phyloP scores from a whole-genome alignment of 1,140 invertebrate species.

The Uloborus diversus region DNA sequence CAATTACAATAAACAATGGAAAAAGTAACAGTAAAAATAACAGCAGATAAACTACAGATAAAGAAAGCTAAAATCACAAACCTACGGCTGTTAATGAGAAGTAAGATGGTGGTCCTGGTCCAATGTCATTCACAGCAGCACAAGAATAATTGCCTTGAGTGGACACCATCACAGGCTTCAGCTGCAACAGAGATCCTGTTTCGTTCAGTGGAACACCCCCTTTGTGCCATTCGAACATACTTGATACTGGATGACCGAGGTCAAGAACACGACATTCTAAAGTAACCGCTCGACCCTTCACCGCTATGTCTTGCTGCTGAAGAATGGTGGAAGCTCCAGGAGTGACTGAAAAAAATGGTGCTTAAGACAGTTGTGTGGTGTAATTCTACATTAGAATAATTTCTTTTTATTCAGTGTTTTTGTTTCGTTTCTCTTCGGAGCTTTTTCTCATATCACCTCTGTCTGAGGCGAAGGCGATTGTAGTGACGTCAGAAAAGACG shows the following conservation, averaged over 20 bases:
- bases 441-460: too few relatives aligned
- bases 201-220: slow-evolving; percentile 65
- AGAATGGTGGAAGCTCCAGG: slow-evolving; percentile 69
- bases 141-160: slow-evolving; percentile 88
- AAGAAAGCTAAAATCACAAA: slow-evolving; percentile 22
- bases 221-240: slow-evolving; percentile 58
- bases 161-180: slow-evolving; percentile 81
- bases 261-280: slow-evolving; percentile 84
- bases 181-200: slow-evolving; percentile 77
- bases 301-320: slow-evolving; percentile 48
- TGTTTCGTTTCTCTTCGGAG: too few relatives aligned
- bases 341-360: slow-evolving; percentile 70
- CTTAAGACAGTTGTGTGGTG: too few relatives aligned
- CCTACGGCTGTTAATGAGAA: slow-evolving; percentile 69
- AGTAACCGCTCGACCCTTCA: slow-evolving; percentile 78
- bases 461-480: too few relatives aligned
- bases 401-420: too few relatives aligned
- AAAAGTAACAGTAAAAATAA: too few relatives aligned
- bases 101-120: slow-evolving; percentile 76
- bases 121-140: slow-evolving; percentile 81
- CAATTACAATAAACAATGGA: too few relatives aligned
- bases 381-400: too few relatives aligned
- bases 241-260: slow-evolving; percentile 78
- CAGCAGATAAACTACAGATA: too few relatives aligned
- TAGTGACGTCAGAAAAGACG: too few relatives aligned